Evolutionary conservation across 1,140 invertebrate species (phyloP), one percentile per base, ranked within the genome.

Genomic region (Brachionus paranguensis): DNA sequence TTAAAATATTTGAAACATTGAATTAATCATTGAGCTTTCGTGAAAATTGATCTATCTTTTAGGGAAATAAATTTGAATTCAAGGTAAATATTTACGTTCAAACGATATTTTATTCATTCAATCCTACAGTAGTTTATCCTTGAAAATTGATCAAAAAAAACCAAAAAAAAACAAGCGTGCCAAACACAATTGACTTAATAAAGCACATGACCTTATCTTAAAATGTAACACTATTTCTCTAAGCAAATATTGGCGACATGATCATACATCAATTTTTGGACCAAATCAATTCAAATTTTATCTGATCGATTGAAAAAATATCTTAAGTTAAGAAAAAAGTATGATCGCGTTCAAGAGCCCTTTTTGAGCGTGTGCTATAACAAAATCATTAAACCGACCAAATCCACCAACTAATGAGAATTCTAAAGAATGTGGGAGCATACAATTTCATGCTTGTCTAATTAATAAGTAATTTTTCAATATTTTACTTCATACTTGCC

Each of bases 381-480:
- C 10, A 60, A 20, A 17, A 55, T 55, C 17, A 24, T 24, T 55
- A 55, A 55, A 7, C 53, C n/a, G 20, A 60, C 3, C 10, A 60
- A 20, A 20, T 8, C 53, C n/a, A 60, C 0, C 10, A 60, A 60
- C 10, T 20, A 60, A 60, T 60, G 53, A 60, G 10, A 17, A 60
- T 60, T 60, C 53, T 0, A 60, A 60, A 60, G 53, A 60, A 68
- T 33, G 20, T 37, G 27, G 5, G 29, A 41, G 24, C 11, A 68
- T 68, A 29, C 1, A 37, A 68, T 68, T 33, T 68, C 65, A 68
- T 68, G 65, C 10, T 60, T 60, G 53, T 68, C 27, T 8, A 33
- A 68, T 68, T 68, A 68, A 68, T 33, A 68, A 68, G n/a, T 41
- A 68, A 68, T 68, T 68, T 68, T 68, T 68, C 27, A 33, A 68